phyloP scores from a whole-genome alignment of 2,113 vertebrate genomes.

The Todiramphus saurophagus region DNA sequence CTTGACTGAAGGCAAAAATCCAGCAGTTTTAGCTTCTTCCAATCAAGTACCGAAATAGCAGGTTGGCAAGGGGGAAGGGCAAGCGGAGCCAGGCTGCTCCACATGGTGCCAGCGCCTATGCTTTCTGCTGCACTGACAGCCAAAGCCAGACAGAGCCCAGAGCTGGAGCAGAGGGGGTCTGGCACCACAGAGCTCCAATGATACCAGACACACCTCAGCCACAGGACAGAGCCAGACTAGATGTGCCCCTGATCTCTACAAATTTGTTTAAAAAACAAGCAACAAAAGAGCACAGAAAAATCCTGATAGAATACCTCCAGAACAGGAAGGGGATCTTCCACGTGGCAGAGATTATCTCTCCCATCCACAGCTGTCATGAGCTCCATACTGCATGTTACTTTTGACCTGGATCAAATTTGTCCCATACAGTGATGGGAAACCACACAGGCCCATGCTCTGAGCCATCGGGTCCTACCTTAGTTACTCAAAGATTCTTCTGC shows the following conservation, averaged over 20 bases:
- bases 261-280: not conserved
- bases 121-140: not conserved
- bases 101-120: not conserved
- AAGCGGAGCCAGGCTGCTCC: not conserved
- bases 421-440: not conserved
- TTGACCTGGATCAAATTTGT: not conserved
- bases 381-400: not conserved
- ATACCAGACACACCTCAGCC: not conserved
- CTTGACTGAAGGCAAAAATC: slow-evolving; percentile 11
- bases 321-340: not conserved
- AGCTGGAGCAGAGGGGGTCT: not conserved
- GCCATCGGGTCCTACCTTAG: not conserved
- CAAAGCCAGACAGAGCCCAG: not conserved
- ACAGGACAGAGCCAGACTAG: not conserved
- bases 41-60: not conserved
- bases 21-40: slow-evolving; percentile 33
- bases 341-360: not conserved
- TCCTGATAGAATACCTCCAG: not conserved
- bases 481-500: not conserved
- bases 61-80: not conserved
- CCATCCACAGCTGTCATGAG: not conserved
- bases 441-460: not conserved
- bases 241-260: not conserved
- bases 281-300: not conserved
- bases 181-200: not conserved